Evolutionary conservation across 2,797 vertebrate species (phyloP), one percentile per base, ranked within the genome.

Genomic region (Poeciliopsis presidionis): DNA sequence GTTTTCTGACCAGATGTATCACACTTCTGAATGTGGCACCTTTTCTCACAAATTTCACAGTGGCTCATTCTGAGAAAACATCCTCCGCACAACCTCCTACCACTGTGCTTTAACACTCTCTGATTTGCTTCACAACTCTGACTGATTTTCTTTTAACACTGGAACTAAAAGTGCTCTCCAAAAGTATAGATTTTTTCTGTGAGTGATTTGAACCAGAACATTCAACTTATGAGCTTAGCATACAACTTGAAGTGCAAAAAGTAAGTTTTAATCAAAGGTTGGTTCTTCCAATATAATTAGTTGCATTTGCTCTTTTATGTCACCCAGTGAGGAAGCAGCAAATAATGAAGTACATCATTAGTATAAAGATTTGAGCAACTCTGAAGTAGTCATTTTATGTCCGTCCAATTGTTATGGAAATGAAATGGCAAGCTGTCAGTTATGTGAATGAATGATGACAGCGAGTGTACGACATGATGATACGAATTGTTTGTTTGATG

Each of bases 361-460:
- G 43, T 49, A 47, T 73, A 82, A 76, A 83, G 61, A 80, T 59
- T 73, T 80, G 61, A 78, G 71, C 78, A 30, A 79, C 71, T 65
- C 22, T 80, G 16, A 74, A 82, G 65, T 12, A 41, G 73, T 81
- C 59, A 30, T 39, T 89, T 74, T 74, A 73, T 82, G 69, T 77
- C 73, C 79, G 73, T 74, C 55, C 74, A 72, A 82, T 91, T 92
- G 91, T 94, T 94, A 83, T 75, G 55, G 81, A 90, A 89, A 88
- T 84, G 72, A 91, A 94, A 95, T 93, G 89, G 87, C 91, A 86
- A 81, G 82, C 92, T 92, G 92, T 94, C 95, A 93, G 89, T 95
- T 82, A 94, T 51, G 65, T 46, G 78, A 80, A 89, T 82, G 90
- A 91, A 84, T 90, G 88, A 87, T 91, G 93, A 89, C 91, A 89